Percentiles rank a stretch among this genome's conserved stretches.
Evolutionary conservation across 2,888 invertebrate genomes (phyloP).

Genomic region (Chalcis sispes): DNA sequence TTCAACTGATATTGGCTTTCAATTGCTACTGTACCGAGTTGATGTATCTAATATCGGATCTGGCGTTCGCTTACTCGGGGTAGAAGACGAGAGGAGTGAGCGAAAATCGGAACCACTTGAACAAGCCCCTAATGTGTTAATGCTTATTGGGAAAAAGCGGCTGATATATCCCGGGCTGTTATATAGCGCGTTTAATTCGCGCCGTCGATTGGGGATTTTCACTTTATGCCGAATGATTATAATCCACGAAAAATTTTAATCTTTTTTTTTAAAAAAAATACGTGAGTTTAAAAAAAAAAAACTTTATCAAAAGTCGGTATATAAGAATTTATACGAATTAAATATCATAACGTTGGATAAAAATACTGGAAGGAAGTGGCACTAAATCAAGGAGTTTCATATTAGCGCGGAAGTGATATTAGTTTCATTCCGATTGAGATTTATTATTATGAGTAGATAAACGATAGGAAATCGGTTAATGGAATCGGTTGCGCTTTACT

Average conservation of each 20-base stretch:
- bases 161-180: not conserved
- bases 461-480: constrained; percentile 8
- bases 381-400: no score
- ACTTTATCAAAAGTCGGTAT: no score
- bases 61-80: not conserved
- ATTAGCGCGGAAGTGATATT: constrained; percentile 1
- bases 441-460: constrained; percentile 18
- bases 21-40: not conserved
- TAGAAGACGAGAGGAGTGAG: not conserved
- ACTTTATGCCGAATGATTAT: no score
- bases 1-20: constrained; percentile 41
- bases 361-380: no score
- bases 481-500: not conserved
- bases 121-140: not conserved
- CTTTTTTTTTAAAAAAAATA: no score
- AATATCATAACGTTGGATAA: no score
- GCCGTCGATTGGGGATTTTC: no score
- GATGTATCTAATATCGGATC: constrained; percentile 44
- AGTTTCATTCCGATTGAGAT: constrained; percentile 12
- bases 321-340: no score
- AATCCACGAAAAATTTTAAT: no score
- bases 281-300: no score
- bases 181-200: no score
- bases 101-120: constrained; percentile 20
- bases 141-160: not conserved